Conservation (phyloP, 2,888 invertebrate genomes). For the Drosophila tripunctata region DNA sequence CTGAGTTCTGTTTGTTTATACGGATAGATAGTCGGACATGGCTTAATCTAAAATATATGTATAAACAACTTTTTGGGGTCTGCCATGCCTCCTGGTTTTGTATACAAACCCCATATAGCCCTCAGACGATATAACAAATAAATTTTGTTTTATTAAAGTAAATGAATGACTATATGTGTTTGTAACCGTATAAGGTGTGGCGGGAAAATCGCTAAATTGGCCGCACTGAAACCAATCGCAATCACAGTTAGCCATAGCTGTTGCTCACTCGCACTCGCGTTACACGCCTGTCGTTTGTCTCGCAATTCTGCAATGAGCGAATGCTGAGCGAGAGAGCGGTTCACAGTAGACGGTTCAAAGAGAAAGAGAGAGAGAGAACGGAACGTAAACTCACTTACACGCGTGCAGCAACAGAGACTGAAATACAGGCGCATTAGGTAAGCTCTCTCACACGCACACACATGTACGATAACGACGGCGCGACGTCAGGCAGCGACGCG, state of each 20-base stretch:
- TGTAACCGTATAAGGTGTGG: too few relatives aligned
- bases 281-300: neutral
- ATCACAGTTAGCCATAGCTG: constrained; percentile 31
- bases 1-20: too few relatives aligned
- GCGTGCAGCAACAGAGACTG: neutral
- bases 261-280: constrained; percentile 33
- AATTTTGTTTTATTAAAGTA: too few relatives aligned
- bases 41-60: too few relatives aligned
- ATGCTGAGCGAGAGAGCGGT: constrained; percentile 41
- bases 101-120: too few relatives aligned
- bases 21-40: too few relatives aligned
- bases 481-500: constrained; percentile 16
- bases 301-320: constrained; percentile 41
- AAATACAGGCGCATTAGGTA: constrained; percentile 28
- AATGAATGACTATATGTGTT: too few relatives aligned
- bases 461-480: neutral
- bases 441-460: constrained; percentile 13
- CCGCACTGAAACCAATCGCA: constrained; percentile 8
- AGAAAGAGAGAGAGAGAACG: neutral
- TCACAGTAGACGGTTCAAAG: constrained; percentile 51
- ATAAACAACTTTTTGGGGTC: too few relatives aligned
- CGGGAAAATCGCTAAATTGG: neutral
- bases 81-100: too few relatives aligned
- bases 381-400: neutral
- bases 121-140: too few relatives aligned